Percentiles rank a stretch among this genome's conserved stretches.
phyloP scores from a whole-genome alignment of 2,888 invertebrate species.

The Epistrophe eligans region DNA sequence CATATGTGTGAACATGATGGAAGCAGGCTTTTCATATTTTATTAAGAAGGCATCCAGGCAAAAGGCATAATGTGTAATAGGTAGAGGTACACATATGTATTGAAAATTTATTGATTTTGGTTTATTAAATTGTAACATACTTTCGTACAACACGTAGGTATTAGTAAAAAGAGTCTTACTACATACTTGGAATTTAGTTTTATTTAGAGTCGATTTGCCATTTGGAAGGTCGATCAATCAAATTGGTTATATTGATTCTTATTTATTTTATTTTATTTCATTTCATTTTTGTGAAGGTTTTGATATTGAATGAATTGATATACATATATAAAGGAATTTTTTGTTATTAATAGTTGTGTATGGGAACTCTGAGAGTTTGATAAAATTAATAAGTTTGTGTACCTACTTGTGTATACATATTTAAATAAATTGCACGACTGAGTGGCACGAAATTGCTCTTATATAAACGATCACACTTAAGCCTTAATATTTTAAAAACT shows the following conservation, averaged over 20 bases:
- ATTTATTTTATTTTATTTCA: neutral
- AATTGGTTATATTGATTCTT: slow-evolving; percentile 17
- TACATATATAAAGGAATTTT: neutral
- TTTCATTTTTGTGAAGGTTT: neutral
- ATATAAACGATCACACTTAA: too few species aligned
- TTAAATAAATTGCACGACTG: too few species aligned
- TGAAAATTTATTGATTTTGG: slow-evolving; percentile 35
- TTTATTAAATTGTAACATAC: slow-evolving; percentile 38
- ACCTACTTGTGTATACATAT: too few species aligned
- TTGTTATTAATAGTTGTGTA: neutral
- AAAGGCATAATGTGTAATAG: neutral
- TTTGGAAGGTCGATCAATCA: slow-evolving; percentile 30
- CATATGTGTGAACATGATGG: slow-evolving; percentile 18
- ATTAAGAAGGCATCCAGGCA: slow-evolving; percentile 9
- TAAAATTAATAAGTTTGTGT: too few species aligned
- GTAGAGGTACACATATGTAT: neutral
- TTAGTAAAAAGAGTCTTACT: neutral
- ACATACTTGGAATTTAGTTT: neutral
- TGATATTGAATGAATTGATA: too few species aligned
- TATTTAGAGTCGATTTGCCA: slow-evolving; percentile 14
- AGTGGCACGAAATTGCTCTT: too few species aligned
- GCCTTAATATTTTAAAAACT: too few species aligned
- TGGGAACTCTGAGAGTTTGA: neutral
- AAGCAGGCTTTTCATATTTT: slow-evolving; percentile 24
- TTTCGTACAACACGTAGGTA: slow-evolving; percentile 3